Evolutionary conservation across 2,797 vertebrate species (phyloP).

Genomic region (Thunnus albacares): DNA sequence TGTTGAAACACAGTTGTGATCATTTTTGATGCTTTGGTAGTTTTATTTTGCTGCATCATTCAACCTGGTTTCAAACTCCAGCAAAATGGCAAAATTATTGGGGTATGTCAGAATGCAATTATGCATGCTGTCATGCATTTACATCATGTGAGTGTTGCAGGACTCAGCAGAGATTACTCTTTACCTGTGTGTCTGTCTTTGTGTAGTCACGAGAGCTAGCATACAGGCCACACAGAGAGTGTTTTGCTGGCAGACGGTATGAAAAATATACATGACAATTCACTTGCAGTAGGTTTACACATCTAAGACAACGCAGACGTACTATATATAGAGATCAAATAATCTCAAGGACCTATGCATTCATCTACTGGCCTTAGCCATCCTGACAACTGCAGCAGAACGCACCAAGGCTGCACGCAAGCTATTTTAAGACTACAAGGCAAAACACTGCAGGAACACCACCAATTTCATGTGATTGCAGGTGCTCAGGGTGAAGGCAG

Average conservation of each 20-base stretch:
- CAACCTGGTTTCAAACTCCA: slow-evolving; percentile 49
- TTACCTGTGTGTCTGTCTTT: slow-evolving; percentile 59
- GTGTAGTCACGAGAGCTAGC: slow-evolving; percentile 21
- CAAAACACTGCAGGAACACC: slow-evolving; percentile 56
- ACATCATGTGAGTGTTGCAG: slow-evolving; percentile 60
- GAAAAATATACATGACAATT: slow-evolving; percentile 6
- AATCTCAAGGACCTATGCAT: slow-evolving; percentile 41
- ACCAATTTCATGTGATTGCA: slow-evolving; percentile 63
- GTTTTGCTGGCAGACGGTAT: not conserved
- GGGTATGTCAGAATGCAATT: slow-evolving; percentile 76
- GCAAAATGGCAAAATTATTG: slow-evolving; percentile 69
- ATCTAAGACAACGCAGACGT: slow-evolving; percentile 29
- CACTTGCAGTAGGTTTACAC: slow-evolving; percentile 32
- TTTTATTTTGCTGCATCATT: slow-evolving; percentile 51
- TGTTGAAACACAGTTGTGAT: slow-evolving; percentile 3
- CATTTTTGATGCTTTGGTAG: slow-evolving; percentile 12
- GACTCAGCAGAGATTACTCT: slow-evolving; percentile 56
- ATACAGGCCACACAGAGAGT: slow-evolving; percentile 13
- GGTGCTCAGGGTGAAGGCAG: slow-evolving; percentile 57
- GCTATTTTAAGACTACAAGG: slow-evolving; percentile 70
- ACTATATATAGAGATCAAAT: slow-evolving; percentile 21
- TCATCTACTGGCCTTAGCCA: slow-evolving; percentile 43
- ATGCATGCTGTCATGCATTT: slow-evolving; percentile 74
- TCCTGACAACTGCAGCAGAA: slow-evolving; percentile 53
- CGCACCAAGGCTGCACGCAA: slow-evolving; percentile 48